These are phyloP conservation scores for Odocoileus hemionus DNA, from an alignment of 2,113 vertebrate species.

Conservation along the genomic window DNA sequence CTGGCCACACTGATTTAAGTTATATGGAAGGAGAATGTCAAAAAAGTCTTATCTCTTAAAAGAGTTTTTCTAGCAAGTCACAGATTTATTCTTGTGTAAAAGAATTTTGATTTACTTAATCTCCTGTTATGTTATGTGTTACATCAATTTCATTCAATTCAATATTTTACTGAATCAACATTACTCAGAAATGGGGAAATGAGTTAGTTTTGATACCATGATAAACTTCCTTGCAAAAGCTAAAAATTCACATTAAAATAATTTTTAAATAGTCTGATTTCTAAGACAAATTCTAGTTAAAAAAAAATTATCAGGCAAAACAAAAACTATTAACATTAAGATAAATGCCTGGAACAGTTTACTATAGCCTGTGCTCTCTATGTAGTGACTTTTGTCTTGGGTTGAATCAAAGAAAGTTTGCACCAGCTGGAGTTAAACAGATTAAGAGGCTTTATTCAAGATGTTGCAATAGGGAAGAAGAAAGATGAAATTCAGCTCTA, in stretches of 20 bases:
- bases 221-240: not conserved
- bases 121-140: not conserved
- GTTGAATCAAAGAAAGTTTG: not conserved
- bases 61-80: not conserved
- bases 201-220: not conserved
- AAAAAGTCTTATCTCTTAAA: not conserved
- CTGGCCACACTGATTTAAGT: not conserved
- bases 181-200: not conserved
- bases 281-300: not conserved
- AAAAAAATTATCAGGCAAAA: not conserved
- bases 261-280: not conserved
- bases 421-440: not conserved
- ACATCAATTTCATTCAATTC: not conserved
- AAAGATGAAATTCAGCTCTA: not conserved
- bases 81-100: not conserved
- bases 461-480: not conserved
- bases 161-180: not conserved
- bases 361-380: not conserved
- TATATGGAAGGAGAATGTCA: not conserved
- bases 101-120: not conserved
- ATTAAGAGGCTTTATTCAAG: not conserved
- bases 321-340: not conserved
- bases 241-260: not conserved
- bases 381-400: not conserved
- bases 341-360: not conserved